Evolutionary conservation across 92 coral and sea anemone species (phyloP), one percentile per base, ranked within the genome.

Genomic region (Bergia puertoricense): DNA sequence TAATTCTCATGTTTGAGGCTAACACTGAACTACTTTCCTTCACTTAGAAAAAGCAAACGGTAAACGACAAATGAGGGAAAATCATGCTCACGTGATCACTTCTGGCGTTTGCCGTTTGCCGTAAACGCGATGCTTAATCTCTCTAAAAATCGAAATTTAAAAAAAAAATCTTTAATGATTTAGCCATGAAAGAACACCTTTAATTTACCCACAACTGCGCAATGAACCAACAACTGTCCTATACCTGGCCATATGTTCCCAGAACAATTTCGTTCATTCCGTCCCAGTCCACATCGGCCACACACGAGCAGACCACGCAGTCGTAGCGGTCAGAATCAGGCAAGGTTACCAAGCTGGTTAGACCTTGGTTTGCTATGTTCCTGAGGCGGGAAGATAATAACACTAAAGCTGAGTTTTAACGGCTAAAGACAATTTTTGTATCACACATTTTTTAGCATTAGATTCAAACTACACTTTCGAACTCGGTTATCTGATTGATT

Each of bases 231-330:
- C 10, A 59, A 11, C 65, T 14, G 18, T 30, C 10, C 39, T 56
- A 5, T 81, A 96, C 99, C 99, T 97, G 99, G 36, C 99, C 99
- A 90, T 90, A 97, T 2, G 99, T 97, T 8, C 99, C 99, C 38
- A 97, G 76, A 44, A 97, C 76, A 76, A 97, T 86, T 88, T 97
- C 99, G 77, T 95, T 93, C 57, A 51, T 75, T 30, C 98, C 98
- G 90, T 97, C 99, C 98, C 99, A 97, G 94, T 95, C 96, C 39
- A 97, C 96, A 89, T 97, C 98, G 74, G 95, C 95, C 38, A 97
- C 89, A 81, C 98, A 91, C 5, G 98, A 87, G 82, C 99, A 97
- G 75, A 96, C 84, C 80, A 95, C 98, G 76, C 99, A 94, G 81
- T 97, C 99, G 74, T 92, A 97, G 79, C 92, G 91, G 81, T 97